A percentile compares a stretch with the other conserved stretches of the same genome.
Conservation (phyloP, 2,888 invertebrate species). For the Cepaea hortensis region DNA sequence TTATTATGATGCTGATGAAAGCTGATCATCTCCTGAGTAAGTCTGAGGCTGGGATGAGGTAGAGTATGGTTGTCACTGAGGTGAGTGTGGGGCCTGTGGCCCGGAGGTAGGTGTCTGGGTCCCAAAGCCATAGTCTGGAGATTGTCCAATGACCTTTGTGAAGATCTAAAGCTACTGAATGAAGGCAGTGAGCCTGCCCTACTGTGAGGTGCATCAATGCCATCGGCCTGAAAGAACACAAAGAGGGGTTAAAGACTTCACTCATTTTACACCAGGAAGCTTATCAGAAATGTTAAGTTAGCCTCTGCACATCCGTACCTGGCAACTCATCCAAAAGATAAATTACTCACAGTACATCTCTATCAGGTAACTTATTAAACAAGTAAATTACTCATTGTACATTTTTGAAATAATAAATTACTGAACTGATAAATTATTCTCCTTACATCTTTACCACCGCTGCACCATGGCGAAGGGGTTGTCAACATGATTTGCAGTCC, state of each 20-base stretch:
- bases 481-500: no score
- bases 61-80: conserved; percentile 51
- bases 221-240: conserved; percentile 17
- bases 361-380: no score
- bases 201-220: conserved; percentile 31
- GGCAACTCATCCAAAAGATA: no score
- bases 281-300: background rate
- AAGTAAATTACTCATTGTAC: no score
- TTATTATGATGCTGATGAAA: conserved; percentile 42
- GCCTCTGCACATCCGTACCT: no score
- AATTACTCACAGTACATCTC: no score
- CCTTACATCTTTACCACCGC: no score
- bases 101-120: conserved; percentile 26
- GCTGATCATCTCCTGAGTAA: conserved; percentile 48
- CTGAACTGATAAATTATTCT: no score
- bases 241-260: background rate
- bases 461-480: no score
- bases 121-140: conserved; percentile 36
- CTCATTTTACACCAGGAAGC: background rate
- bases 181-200: conserved; percentile 48
- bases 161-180: conserved; percentile 51
- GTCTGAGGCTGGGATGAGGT: conserved; percentile 53
- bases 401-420: no score
- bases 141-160: conserved; percentile 29
- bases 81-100: conserved; percentile 39